Conservation (phyloP, 2,113 vertebrate genomes). For the Talpa occidentalis region DNA sequence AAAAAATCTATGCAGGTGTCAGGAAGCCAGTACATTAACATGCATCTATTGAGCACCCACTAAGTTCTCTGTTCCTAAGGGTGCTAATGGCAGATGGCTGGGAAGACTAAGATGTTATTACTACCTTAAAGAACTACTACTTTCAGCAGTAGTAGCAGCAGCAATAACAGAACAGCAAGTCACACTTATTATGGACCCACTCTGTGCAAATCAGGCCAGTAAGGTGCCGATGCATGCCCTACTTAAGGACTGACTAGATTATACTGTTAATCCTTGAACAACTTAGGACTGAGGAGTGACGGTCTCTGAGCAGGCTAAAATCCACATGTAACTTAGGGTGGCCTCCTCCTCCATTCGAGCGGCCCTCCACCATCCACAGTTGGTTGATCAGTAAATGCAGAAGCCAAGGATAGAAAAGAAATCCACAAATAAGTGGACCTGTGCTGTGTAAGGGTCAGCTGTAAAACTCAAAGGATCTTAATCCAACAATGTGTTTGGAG, state of each 20-base stretch:
- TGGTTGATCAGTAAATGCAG: no score
- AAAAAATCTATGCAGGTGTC: neutral
- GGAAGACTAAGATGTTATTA: neutral
- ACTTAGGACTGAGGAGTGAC: no score
- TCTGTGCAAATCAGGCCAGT: neutral
- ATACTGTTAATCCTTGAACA: no score
- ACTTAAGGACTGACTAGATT: fast-evolving
- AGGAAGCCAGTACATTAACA: neutral
- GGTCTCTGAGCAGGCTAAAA: no score
- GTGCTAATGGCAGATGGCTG: neutral
- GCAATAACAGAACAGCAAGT: neutral
- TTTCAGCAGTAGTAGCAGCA: neutral
- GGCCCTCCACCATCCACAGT: no score
- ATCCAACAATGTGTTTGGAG: neutral
- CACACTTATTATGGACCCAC: neutral
- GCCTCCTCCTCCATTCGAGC: no score
- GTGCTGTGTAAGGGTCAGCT: neutral
- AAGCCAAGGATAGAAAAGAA: no score
- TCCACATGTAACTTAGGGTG: no score
- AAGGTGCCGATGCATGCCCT: fast-evolving
- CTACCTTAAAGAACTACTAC: neutral
- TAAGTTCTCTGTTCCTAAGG: neutral
- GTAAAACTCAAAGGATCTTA: neutral
- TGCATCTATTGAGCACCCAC: neutral
- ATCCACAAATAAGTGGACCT: no score